Conservation (phyloP, 2,888 invertebrate species). For the Drosophila limbata region DNA sequence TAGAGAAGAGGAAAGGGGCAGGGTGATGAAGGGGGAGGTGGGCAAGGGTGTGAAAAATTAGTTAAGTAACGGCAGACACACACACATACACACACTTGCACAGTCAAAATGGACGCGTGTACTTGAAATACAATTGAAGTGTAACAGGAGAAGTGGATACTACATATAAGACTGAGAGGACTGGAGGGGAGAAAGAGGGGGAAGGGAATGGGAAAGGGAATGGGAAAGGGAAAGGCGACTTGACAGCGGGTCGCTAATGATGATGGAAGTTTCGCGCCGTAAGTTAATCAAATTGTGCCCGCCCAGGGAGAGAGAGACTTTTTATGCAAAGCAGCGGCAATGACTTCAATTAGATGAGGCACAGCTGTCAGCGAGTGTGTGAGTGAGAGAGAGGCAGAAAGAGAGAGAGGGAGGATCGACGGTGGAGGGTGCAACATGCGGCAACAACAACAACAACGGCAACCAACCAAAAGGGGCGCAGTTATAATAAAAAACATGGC, state of each 20-base stretch:
- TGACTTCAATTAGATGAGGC: constrained; percentile 71
- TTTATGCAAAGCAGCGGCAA: constrained; percentile 68
- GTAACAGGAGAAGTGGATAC: constrained; percentile 64
- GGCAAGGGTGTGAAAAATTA: constrained; percentile 63
- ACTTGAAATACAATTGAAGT: constrained; percentile 73
- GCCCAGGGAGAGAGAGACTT: constrained; percentile 35
- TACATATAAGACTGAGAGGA: constrained; percentile 8
- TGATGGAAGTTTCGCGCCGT: constrained; percentile 69
- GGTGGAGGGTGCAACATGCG: constrained; percentile 58
- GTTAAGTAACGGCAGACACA: constrained; percentile 31
- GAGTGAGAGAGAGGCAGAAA: constrained; percentile 7
- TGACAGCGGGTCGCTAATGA: constrained; percentile 62
- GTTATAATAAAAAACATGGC: constrained; percentile 63
- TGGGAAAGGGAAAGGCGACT: constrained; percentile 15
- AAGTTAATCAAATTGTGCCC: constrained; percentile 74
- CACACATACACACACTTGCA: constrained; percentile 1
- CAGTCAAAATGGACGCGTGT: constrained; percentile 46
- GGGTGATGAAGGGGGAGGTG: constrained; percentile 2
- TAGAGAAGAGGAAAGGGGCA: not conserved
- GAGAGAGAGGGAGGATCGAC: constrained; percentile 29
- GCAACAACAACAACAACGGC: constrained; percentile 7
- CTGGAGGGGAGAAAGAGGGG: constrained; percentile 11
- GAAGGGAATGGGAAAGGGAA: not conserved
- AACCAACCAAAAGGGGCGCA: constrained; percentile 77
- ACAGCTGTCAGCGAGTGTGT: constrained; percentile 28